Percentiles rank a stretch among this genome's conserved stretches.
phyloP scores from a whole-genome alignment of 2,797 vertebrate genomes.

The Eidolon dupreanum region DNA sequence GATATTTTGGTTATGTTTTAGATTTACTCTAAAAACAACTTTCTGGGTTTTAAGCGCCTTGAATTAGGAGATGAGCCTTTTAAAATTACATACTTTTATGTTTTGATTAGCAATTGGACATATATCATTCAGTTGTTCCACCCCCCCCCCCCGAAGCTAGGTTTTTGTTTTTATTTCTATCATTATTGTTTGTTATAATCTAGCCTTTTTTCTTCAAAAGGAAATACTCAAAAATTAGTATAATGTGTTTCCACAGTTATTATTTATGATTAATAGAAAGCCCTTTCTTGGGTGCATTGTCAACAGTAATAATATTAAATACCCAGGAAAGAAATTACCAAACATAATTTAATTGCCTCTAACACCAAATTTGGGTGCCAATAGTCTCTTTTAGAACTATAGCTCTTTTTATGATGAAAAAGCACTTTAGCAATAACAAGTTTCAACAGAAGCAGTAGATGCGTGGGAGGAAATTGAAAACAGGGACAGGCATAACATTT shows the following conservation, averaged over 20 bases:
- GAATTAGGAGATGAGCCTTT: not conserved
- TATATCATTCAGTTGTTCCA: too few relatives aligned
- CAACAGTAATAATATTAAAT: slow-evolving; percentile 15
- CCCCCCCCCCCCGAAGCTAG: not conserved
- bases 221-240: slow-evolving; percentile 18
- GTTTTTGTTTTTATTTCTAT: not conserved
- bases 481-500: slow-evolving; percentile 76
- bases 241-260: not conserved
- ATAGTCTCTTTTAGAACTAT: slow-evolving; percentile 64
- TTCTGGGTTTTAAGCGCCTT: not conserved
- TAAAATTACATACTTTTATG: not conserved
- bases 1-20: not conserved
- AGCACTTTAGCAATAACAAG: slow-evolving; percentile 80
- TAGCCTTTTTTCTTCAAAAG: not conserved
- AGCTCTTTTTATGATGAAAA: slow-evolving; percentile 69
- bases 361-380: slow-evolving; percentile 45
- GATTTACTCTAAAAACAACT: not conserved
- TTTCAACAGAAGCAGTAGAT: slow-evolving; percentile 82
- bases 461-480: slow-evolving; percentile 82
- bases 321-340: slow-evolving; percentile 61
- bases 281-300: not conserved
- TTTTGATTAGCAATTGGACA: not conserved
- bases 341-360: slow-evolving; percentile 54
- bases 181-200: not conserved
- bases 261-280: slow-evolving; percentile 30